Base-by-base conservation (phyloP, 2,888 invertebrate genomes). In the Anorthoa munda region DNA sequence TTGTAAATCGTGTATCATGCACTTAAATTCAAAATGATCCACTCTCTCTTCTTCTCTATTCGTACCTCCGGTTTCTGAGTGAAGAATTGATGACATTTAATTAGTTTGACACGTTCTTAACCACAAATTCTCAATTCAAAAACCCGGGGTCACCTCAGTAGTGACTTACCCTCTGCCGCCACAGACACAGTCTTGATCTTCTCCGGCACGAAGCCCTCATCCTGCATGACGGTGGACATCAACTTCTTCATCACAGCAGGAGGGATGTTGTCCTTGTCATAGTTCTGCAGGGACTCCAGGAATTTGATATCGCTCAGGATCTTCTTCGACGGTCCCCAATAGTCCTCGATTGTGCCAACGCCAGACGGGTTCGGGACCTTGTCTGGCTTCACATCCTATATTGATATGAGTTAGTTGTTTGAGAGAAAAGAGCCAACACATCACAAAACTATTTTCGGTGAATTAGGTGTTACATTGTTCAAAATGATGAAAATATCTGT, bases 221-320 rank as follows among this genome's bases (percentile, higher is more conserved):
- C 98, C 50, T 97, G 97, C 88, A 98, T 94, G 72, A 99, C 98
- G 85, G 98, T 98, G 51, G 98, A 97, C 83, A 98, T 97, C 68
- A 99, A 97, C 89, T 98, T 98, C 91, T 98, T 98, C 96, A 99
- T 99, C 3, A 98, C 97, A 0, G 97, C 92, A 0, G 98, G 97
- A 0, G 98, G 97, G 83, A 99, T 99, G 90, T 99, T 99, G 88
- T 99, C 99, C 92, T 99, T 99, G 90, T 99, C 99, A 87, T 98
- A 99, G 87, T 97, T 97, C 55, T 99, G 97, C 69, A 99, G 96
- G 23, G 97, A 97, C 82, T 99, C 99, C 70, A 99, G 94, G 91
- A 99, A 99, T 91, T 98, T 99, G 84, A 99, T 98, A 91, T 99
- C 99, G 77, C 98, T 98, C 2, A 99, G 96, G 23, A 99, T 93